Base-by-base conservation (phyloP, 92 coral and sea anemone species). In the Paragorgia papillata region DNA sequence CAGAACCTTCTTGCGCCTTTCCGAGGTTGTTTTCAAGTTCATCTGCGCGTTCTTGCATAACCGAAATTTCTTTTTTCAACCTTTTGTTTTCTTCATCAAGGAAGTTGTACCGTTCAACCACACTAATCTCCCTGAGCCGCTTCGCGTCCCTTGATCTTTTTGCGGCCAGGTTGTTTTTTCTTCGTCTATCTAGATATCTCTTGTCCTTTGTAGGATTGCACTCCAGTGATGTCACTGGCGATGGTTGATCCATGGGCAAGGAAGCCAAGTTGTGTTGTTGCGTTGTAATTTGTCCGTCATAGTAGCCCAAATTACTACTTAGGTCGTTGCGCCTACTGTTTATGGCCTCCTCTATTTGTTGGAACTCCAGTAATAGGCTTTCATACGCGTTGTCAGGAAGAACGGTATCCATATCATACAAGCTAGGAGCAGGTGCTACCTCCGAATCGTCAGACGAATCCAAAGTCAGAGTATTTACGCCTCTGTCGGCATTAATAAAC, bases 101-200 rank as follows among this genome's bases (percentile, higher is more conserved):
- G 9, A 53, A 33, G n/a, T 57, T 71, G 64, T 64, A 71, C 18
- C 78, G 78, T 20, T 71, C 41, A 28, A 71, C 49, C 25, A 71
- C 64, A 28, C 62, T 71, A 14, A 43, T 71, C 37, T 71, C 78
- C 28, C 54, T 71, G 48, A 71, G 29, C 13, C 78, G 63, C 25
- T 71, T 71, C 27, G 78, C 78, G 35, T 71, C 78, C 19, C 78
- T 57, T 28, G 78, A 71, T 32, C 78, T 31, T 55, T 71, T 71
- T 7, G 78, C 78, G 5, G 78, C 78, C 53, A 71, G 33, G 51
- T 71, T 71, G 20, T 71, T 71, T 37, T 71, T 71, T 58, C 17
- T 21, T 32, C 78, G 32, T 15, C 78, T 57, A 15, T 71, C 78
- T 64, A 63, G 54, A 33, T 71, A 71, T 17, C 28, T 71, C 20